Evolutionary conservation across 2,113 vertebrate species (phyloP), one percentile per base, ranked within the genome.

Genomic region (Pampusana beccarii): DNA sequence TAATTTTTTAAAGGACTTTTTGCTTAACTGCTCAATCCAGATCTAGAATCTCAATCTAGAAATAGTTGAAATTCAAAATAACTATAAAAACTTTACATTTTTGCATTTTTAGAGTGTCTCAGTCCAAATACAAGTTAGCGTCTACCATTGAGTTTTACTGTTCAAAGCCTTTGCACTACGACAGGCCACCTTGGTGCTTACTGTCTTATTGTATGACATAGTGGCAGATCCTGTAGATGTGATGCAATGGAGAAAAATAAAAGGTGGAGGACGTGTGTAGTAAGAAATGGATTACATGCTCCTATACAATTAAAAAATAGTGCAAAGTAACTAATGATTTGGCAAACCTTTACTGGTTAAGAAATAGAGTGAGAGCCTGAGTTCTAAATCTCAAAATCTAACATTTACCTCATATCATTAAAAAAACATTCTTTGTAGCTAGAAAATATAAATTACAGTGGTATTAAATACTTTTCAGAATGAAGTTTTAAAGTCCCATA

Each of bases 191-290:
- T 11, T 24, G 3, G 20, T 29, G 11, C 12, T 54, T 12, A 24
- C 11, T 61, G 4, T 79, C 12, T 54, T 53, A 24, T 21, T 3
- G 6, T 11, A 62, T 11, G 12, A 18, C 11, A 28, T 33, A 69
- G 44, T 34, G 26, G 9, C 6, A 61, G 21, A 69, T 36, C 21
- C 6, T 60, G 10, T 31, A 51, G 31, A 29, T 61, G 18, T 46
- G 28, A 38, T 26, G 31, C 1, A 24, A 13, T 31, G 36, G 10
- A 51, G 53, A 16, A 3, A 51, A 51, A 77, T 56, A 9, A 21
- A 4, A 4, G 9, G 2, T 8, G 6, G 4, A 16, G 29, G 7
- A 2, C 7, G 8, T 46, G 18, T 46, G 44, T 15, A 18, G 44
- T 46, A 19, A 34, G 3, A 44, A 64, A 25, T 25, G 7, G 5